Percentiles rank a stretch among this genome's conserved stretches.
Evolutionary conservation across 2,888 invertebrate species (phyloP).

Genomic region (Drosophila cognata): DNA sequence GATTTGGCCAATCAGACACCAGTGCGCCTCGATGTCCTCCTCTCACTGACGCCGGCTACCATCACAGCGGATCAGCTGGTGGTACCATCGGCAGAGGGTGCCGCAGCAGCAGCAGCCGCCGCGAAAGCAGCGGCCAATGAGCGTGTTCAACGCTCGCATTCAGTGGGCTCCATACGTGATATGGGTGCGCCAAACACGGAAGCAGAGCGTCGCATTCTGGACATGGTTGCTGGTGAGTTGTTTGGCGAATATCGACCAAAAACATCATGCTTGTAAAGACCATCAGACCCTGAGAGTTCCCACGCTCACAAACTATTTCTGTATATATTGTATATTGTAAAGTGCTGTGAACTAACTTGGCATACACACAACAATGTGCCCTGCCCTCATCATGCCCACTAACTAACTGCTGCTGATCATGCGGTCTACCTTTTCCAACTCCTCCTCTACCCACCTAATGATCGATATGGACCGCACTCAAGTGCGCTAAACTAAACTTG

Average conservation of each 20-base stretch:
- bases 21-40: slow-evolving; percentile 93
- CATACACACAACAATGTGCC: slow-evolving; percentile 57
- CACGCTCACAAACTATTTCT: slow-evolving; percentile 32
- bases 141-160: slow-evolving; percentile 88
- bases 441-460: slow-evolving; percentile 30
- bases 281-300: slow-evolving; percentile 42
- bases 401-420: slow-evolving; percentile 52
- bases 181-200: slow-evolving; percentile 88
- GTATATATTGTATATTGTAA: slow-evolving; percentile 65
- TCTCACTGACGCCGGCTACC: slow-evolving; percentile 93
- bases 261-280: slow-evolving; percentile 51
- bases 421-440: slow-evolving; percentile 43
- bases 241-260: slow-evolving; percentile 18
- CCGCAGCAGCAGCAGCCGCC: slow-evolving; percentile 75
- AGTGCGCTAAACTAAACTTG: slow-evolving; percentile 76
- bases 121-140: slow-evolving; percentile 86
- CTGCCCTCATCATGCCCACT: slow-evolving; percentile 29
- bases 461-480: slow-evolving; percentile 52
- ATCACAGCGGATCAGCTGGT: slow-evolving; percentile 90
- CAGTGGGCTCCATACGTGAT: slow-evolving; percentile 91
- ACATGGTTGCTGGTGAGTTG: slow-evolving; percentile 87
- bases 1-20: slow-evolving; percentile 96
- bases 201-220: slow-evolving; percentile 90
- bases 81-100: slow-evolving; percentile 87
- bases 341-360: slow-evolving; percentile 68